Base-by-base conservation (phyloP, 2,113 vertebrate species). In the Trinectes maculatus region DNA sequence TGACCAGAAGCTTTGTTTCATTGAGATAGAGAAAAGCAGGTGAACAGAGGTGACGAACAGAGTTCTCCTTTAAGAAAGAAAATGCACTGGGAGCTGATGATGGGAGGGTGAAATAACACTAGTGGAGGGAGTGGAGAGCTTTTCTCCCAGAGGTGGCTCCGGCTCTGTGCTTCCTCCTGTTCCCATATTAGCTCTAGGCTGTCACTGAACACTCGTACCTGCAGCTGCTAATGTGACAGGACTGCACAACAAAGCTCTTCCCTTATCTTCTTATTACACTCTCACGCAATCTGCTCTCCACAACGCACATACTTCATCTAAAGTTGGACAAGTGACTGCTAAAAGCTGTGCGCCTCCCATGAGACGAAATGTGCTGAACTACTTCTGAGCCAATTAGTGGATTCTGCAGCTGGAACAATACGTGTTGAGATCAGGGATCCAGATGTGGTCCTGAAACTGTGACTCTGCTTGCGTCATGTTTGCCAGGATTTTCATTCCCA, bases 401-500 rank as follows among this genome's bases (percentile, higher is more conserved):
- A 80, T 84, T 26, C 48, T 75, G 64, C 74, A 61, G 64, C 40
- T 65, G 71, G 74, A 85, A 54, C 22, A 70, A 69, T 52, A 59
- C 19, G 1, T 22, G 55, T 49, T 62, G 51, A 57, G 55, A 65
- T 6, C 24, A 74, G 66, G 61, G 37, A 83, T 60, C 44, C 19
- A 34, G 59, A 26, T 72, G 24, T 48, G 37, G 67, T 55, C 21
- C 5, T 19, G 1, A 40, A 1, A 48, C 40, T 85, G 59, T 43
- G 13, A 62, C 22, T 73, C 44, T 80, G 54, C 31, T 78, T 58
- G 47, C 46, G n/a, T 60, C 57, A 89, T 89, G 21, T 82, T 88
- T 39, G 13, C 49, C 90, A 99, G 97, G 94, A 98, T 99, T 83
- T 99, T 99, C 91, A 98, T 99, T 90, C 97, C 97, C 74, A 96